Conservation (phyloP, 2,888 invertebrate species). For the Scaptomyza parva region DNA sequence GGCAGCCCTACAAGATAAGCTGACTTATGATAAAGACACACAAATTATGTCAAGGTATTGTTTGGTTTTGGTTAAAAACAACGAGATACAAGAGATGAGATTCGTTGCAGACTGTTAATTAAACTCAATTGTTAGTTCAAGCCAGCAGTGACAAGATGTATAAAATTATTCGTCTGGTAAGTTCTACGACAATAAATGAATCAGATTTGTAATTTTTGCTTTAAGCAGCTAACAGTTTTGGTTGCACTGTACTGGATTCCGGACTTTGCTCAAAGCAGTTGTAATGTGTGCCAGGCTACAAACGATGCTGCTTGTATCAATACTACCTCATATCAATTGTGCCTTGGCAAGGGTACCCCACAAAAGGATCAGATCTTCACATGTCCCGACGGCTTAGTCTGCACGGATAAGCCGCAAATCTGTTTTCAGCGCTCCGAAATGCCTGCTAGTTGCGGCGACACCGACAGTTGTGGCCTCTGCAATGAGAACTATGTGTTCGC, state of each 20-base stretch:
- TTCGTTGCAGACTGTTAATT: not conserved
- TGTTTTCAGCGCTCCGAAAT: slow-evolving; percentile 79
- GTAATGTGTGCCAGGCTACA: slow-evolving; percentile 72
- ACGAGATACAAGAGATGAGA: slow-evolving; percentile 32
- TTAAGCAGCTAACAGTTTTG: slow-evolving; percentile 29
- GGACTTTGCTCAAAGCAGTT: slow-evolving; percentile 42
- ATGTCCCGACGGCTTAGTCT: slow-evolving; percentile 78
- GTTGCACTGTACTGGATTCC: slow-evolving; percentile 22
- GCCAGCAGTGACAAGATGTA: slow-evolving; percentile 29
- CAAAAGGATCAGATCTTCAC: slow-evolving; percentile 68
- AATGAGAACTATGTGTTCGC: slow-evolving; percentile 76
- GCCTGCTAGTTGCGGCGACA: slow-evolving; percentile 81
- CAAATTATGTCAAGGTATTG: slow-evolving; percentile 32
- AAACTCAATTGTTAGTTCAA: slow-evolving; percentile 17
- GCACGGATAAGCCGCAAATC: slow-evolving; percentile 74
- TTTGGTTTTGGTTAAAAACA: not conserved
- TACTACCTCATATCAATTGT: slow-evolving; percentile 75
- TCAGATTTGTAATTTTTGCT: not conserved
- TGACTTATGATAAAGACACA: slow-evolving; percentile 9
- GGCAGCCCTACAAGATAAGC: slow-evolving; percentile 30
- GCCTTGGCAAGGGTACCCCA: slow-evolving; percentile 72
- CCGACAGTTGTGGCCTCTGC: slow-evolving; percentile 76
- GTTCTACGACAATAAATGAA: not conserved
- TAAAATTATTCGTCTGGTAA: slow-evolving; percentile 9
- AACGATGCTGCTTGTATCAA: slow-evolving; percentile 81